phyloP scores from a whole-genome alignment of 53 echinoderm and acorn worm species.

The Pentamera pediparva region DNA sequence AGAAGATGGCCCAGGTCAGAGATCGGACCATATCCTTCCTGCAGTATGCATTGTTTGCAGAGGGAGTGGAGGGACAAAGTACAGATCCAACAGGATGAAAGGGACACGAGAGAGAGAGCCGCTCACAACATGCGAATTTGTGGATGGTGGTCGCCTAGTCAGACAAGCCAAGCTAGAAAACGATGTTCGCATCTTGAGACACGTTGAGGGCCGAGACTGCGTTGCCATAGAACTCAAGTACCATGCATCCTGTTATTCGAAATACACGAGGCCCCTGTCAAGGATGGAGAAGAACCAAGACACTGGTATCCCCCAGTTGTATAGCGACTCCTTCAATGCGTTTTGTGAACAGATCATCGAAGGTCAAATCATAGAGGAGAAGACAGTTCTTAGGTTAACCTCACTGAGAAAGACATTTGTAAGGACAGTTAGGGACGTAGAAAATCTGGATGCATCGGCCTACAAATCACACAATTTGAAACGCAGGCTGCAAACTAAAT shows the following conservation, averaged over 20 bases:
- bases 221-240: conserved; percentile 36
- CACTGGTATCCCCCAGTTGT: not conserved
- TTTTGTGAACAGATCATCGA: conserved; percentile 40
- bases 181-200: conserved; percentile 19
- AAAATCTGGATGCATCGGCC: not conserved
- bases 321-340: conserved; percentile 6
- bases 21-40: not conserved
- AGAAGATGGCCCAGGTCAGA: not conserved
- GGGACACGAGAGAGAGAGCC: conserved; percentile 23
- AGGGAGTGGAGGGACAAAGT: not conserved
- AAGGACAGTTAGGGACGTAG: not conserved
- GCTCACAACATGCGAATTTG: conserved; percentile 33
- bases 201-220: conserved; percentile 21
- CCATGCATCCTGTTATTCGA: conserved; percentile 9
- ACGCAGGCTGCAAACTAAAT: not conserved
- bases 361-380: conserved; percentile 12
- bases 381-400: conserved; percentile 7
- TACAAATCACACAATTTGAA: conserved; percentile 14
- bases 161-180: conserved; percentile 17
- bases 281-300: conserved; percentile 23
- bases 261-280: conserved; percentile 29
- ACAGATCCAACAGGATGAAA: conserved; percentile 8
- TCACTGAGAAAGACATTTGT: conserved; percentile 31
- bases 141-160: conserved; percentile 18
- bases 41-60: not conserved